Conservation (phyloP, 2,888 invertebrate genomes). For the Sclerodermus sp. region DNA sequence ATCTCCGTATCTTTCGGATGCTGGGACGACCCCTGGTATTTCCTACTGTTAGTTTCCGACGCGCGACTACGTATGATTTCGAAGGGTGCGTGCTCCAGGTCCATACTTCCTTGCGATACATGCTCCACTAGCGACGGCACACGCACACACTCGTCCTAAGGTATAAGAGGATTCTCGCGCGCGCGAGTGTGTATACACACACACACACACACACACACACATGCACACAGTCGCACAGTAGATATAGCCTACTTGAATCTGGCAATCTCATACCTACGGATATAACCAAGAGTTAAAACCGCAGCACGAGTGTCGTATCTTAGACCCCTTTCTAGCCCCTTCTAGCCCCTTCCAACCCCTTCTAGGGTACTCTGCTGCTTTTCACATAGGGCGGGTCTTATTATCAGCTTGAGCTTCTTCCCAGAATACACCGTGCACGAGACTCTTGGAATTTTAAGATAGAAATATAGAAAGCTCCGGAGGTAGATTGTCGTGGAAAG, state of each 20-base stretch:
- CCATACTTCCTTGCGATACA: conserved; percentile 24
- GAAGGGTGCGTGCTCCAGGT: conserved; percentile 29
- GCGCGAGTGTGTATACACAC: too few species aligned
- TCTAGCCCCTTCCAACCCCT: not conserved
- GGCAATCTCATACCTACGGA: conserved; percentile 52
- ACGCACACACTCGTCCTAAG: too few species aligned
- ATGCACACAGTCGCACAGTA: conserved; percentile 1
- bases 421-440: conserved; percentile 38
- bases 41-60: conserved; percentile 26
- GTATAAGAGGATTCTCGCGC: too few species aligned
- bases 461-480: too few species aligned
- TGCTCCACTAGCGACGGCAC: conserved; percentile 14
- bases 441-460: too few species aligned
- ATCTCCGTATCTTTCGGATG: conserved; percentile 26
- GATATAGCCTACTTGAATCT: conserved; percentile 41
- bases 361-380: conserved; percentile 5
- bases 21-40: conserved; percentile 26
- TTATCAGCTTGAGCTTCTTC: conserved; percentile 54
- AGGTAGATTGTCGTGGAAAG: too few species aligned
- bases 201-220: not conserved
- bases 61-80: conserved; percentile 25
- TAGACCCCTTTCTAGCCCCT: conserved; percentile 23
- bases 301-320: conserved; percentile 56
- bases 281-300: conserved; percentile 57
- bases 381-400: conserved; percentile 46